Conservation (phyloP, 1,140 invertebrate species). For the Galleria mellonella region DNA sequence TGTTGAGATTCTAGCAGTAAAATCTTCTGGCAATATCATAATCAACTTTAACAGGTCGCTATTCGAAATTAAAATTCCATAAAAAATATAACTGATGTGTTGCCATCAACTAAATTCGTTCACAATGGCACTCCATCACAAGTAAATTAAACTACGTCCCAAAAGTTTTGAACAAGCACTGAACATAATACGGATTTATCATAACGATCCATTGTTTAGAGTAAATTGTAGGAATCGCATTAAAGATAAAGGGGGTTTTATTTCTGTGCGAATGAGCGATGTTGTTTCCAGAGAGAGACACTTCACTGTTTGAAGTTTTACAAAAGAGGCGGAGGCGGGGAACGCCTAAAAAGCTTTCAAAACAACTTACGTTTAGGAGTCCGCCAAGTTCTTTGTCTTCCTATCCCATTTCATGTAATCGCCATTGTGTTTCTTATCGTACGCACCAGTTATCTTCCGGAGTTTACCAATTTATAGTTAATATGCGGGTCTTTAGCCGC, state of each 20-base stretch:
- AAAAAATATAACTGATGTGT: neutral
- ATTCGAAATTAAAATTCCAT: neutral
- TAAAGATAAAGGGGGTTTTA: constrained; percentile 33
- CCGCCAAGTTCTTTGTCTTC: constrained; percentile 27
- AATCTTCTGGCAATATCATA: too few species aligned
- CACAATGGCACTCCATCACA: neutral
- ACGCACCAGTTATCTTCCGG: constrained; percentile 19
- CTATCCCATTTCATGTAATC: constrained; percentile 29
- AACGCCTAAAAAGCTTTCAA: constrained; percentile 21
- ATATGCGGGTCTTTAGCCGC: constrained; percentile 19
- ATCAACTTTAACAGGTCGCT: too few species aligned
- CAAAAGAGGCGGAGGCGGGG: constrained; percentile 20
- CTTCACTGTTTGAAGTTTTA: constrained; percentile 45
- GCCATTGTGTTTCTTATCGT: constrained; percentile 28
- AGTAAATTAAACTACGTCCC: neutral
- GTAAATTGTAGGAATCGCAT: constrained; percentile 34
- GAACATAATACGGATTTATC: constrained; percentile 25
- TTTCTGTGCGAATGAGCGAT: constrained; percentile 29
- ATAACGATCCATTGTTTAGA: constrained; percentile 34
- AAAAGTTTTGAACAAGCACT: constrained; percentile 14
- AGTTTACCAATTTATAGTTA: constrained; percentile 30
- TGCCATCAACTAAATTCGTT: neutral
- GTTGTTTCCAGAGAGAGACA: constrained; percentile 30
- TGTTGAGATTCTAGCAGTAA: too few species aligned
- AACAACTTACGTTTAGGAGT: constrained; percentile 15